phyloP scores from a whole-genome alignment of 2,113 vertebrate species.

The Morone saxatilis region DNA sequence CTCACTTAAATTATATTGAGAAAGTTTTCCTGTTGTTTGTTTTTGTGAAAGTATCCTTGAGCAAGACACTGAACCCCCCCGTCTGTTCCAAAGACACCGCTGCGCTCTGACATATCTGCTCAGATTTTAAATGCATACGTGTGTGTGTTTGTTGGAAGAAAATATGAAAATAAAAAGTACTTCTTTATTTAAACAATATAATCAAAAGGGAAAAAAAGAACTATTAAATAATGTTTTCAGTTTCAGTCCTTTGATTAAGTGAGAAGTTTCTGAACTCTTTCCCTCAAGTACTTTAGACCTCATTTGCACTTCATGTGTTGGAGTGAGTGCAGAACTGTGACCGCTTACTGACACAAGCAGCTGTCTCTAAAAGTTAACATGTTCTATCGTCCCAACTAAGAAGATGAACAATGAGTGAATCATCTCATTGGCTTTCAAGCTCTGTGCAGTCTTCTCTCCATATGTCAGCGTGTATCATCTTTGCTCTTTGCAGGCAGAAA shows the following conservation, averaged over 20 bases:
- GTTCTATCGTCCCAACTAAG: slow-evolving; percentile 39
- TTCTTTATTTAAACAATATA: not conserved
- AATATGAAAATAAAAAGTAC: not conserved
- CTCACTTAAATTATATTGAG: not conserved
- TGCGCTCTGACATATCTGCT: not conserved
- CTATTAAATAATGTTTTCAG: not conserved
- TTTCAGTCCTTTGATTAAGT: slow-evolving; percentile 27
- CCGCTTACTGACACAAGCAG: slow-evolving; percentile 73
- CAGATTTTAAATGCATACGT: not conserved
- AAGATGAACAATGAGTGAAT: slow-evolving; percentile 70
- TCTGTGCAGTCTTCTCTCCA: slow-evolving; percentile 46
- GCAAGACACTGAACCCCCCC: not conserved
- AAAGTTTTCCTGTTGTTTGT: slow-evolving; percentile 6
- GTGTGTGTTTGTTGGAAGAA: slow-evolving; percentile 21
- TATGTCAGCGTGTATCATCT: slow-evolving; percentile 63
- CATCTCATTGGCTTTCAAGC: slow-evolving; percentile 59
- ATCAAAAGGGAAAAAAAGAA: not conserved
- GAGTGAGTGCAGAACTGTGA: slow-evolving; percentile 63
- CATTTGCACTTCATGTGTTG: slow-evolving; percentile 54
- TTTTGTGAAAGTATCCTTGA: slow-evolving; percentile 1
- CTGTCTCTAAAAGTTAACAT: slow-evolving; percentile 63
- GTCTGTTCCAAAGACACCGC: not conserved
- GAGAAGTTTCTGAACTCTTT: slow-evolving; percentile 31
- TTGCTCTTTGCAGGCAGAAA: slow-evolving; percentile 51
- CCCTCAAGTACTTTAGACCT: slow-evolving; percentile 41